phyloP scores from a whole-genome alignment of 2,797 vertebrate genomes.

The Antennarius maculatus region DNA sequence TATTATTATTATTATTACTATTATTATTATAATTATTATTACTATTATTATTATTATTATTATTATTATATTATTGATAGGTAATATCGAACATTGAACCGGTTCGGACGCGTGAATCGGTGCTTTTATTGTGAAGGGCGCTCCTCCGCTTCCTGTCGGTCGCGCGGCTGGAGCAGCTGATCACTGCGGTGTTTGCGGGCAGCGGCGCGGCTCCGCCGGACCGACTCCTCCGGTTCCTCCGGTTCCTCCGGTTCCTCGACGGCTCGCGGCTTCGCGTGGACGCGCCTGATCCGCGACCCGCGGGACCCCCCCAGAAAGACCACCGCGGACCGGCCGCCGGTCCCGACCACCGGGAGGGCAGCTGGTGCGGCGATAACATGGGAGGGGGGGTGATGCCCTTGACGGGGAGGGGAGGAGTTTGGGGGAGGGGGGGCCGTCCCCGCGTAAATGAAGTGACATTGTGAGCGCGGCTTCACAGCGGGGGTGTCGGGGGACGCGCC shows the following conservation, averaged over 20 bases:
- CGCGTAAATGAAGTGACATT: constrained; percentile 32
- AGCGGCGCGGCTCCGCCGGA: constrained; percentile 6
- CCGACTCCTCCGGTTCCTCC: background rate
- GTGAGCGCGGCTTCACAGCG: constrained; percentile 37
- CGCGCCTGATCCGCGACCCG: too few relatives aligned
- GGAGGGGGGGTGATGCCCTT: constrained; percentile 67
- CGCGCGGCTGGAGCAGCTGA: constrained; percentile 30
- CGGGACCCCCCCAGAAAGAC: background rate
- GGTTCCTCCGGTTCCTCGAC: constrained; percentile 2
- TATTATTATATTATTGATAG: too few relatives aligned
- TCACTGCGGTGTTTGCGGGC: constrained; percentile 55
- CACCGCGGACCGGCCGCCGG: constrained; percentile 24
- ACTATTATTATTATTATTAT: too few relatives aligned
- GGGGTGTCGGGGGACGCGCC: constrained; percentile 51
- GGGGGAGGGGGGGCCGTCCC: constrained; percentile 28
- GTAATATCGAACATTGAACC: too few relatives aligned
- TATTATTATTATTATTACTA: too few relatives aligned
- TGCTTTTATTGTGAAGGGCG: constrained; percentile 44
- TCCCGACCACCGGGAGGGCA: constrained; percentile 42
- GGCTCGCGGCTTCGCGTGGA: background rate
- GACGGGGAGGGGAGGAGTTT: constrained; percentile 55
- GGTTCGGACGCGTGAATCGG: too few relatives aligned
- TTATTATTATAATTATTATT: too few relatives aligned
- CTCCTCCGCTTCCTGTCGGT: constrained; percentile 2
- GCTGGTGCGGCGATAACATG: constrained; percentile 52